Evolutionary conservation across 2,888 invertebrate genomes (phyloP).

Genomic region (Xestia xanthographa): DNA sequence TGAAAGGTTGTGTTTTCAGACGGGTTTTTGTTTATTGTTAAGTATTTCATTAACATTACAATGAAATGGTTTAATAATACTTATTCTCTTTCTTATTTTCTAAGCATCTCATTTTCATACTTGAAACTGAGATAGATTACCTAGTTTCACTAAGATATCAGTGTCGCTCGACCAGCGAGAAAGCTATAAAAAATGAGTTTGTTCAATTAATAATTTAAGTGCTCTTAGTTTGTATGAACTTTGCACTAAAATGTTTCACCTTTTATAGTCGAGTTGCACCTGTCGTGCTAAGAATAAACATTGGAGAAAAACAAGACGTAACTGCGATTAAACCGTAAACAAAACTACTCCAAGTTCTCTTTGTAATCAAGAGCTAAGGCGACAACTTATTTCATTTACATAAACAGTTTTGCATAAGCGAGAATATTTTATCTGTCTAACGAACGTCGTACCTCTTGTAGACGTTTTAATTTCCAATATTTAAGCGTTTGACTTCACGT

Average conservation of each 20-base stretch:
- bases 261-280: slow-evolving; percentile 72
- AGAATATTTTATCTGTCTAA: slow-evolving; percentile 77
- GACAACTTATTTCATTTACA: slow-evolving; percentile 87
- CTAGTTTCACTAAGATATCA: slow-evolving; percentile 14
- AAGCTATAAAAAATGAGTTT: slow-evolving; percentile 27
- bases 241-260: slow-evolving; percentile 67
- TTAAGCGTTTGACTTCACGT: slow-evolving; percentile 56
- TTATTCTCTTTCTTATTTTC: background rate
- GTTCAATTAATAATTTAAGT: slow-evolving; percentile 51
- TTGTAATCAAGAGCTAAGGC: slow-evolving; percentile 85
- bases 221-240: slow-evolving; percentile 59
- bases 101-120: background rate
- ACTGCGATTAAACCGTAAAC: slow-evolving; percentile 83
- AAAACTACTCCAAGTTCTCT: slow-evolving; percentile 84
- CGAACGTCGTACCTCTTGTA: slow-evolving; percentile 73
- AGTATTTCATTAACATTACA: slow-evolving; percentile 1
- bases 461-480: slow-evolving; percentile 69
- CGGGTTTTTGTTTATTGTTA: background rate
- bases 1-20: slow-evolving; percentile 7
- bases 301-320: slow-evolving; percentile 75
- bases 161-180: background rate
- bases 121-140: background rate
- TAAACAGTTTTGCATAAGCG: slow-evolving; percentile 84
- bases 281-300: slow-evolving; percentile 74
- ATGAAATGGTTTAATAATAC: background rate